phyloP scores from a whole-genome alignment of 2,888 invertebrate species.

The Cryptus armator region DNA sequence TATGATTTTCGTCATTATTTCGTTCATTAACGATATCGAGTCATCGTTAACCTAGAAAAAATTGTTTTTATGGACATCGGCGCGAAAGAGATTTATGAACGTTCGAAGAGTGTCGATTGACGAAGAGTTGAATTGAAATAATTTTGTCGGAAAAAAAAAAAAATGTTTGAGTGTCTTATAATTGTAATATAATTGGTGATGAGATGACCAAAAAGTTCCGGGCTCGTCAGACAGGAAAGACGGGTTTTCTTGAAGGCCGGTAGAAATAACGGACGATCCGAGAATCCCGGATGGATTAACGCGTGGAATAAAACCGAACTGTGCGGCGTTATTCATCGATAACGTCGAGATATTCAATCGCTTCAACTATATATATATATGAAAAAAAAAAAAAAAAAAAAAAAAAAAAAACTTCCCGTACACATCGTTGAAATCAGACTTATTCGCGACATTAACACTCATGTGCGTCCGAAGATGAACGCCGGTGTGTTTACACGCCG shows the following conservation, averaged over 20 bases:
- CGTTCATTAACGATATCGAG: no score
- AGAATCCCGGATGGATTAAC: conserved; percentile 13
- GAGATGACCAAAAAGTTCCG: conserved; percentile 25
- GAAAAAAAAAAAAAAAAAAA: background rate
- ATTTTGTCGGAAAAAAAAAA: background rate
- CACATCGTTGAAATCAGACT: background rate
- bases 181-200: conserved; percentile 37
- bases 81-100: background rate
- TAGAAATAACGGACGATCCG: conserved; percentile 38
- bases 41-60: no score
- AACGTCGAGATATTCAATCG: background rate
- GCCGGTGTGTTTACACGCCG: conserved; percentile 22
- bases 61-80: no score
- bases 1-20: no score
- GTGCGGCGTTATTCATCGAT: conserved; percentile 4
- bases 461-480: background rate
- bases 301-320: conserved; percentile 33
- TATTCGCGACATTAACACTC: background rate
- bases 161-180: background rate
- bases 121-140: background rate
- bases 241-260: conserved; percentile 25
- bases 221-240: conserved; percentile 36
- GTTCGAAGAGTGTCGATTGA: background rate
- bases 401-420: background rate
- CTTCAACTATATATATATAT: background rate